Evolutionary conservation across 2,797 vertebrate species (phyloP).

Genomic region (Nothura maculosa): DNA sequence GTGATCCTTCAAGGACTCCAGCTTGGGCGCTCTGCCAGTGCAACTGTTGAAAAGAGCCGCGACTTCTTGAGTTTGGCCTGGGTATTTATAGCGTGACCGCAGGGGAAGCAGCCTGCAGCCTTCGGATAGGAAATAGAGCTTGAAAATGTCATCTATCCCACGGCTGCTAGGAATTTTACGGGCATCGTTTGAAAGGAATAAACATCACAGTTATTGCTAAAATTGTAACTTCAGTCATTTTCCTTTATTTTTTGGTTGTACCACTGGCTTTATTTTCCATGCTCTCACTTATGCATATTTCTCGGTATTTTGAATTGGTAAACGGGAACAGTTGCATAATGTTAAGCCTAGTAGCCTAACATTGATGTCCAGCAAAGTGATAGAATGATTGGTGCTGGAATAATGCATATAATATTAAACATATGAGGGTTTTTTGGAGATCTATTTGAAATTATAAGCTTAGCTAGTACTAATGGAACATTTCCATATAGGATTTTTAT

Average conservation of each 20-base stretch:
- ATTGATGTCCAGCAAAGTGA: background rate
- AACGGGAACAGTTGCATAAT: background rate
- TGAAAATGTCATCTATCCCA: conserved; percentile 46
- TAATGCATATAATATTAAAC: background rate
- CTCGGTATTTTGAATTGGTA: background rate
- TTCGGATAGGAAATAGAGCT: conserved; percentile 54
- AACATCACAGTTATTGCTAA: conserved; percentile 11
- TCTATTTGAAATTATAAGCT: background rate
- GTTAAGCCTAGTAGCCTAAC: background rate
- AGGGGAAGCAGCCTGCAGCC: conserved; percentile 42
- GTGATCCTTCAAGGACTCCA: conserved; percentile 20
- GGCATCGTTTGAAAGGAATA: conserved; percentile 24
- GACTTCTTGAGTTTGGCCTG: conserved; percentile 50
- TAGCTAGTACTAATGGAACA: background rate
- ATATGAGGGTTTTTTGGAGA: background rate
- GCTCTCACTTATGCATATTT: background rate
- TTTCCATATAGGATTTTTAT: background rate
- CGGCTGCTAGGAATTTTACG: background rate
- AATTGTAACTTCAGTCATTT: background rate
- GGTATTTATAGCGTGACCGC: conserved; percentile 35
- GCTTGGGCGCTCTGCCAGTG: conserved; percentile 31
- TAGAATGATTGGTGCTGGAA: background rate
- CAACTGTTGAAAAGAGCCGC: conserved; percentile 19
- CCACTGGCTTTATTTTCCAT: background rate
- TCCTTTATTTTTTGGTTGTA: background rate